Evolutionary conservation across 2,797 vertebrate genomes (phyloP), one percentile per base, ranked within the genome.

Genomic region (Menidia menidia): DNA sequence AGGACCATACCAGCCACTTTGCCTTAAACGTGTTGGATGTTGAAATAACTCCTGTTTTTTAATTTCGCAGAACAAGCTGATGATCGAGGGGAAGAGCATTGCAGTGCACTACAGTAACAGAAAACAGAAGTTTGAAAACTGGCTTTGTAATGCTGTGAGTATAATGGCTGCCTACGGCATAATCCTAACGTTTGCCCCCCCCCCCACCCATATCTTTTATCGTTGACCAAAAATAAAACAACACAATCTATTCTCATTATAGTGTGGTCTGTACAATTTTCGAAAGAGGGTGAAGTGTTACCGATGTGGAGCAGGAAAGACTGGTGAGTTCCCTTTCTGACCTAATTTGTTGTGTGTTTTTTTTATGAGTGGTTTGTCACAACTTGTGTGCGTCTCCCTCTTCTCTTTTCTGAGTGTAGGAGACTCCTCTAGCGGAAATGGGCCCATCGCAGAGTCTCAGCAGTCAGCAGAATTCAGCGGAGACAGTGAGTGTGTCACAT

Each of bases 221-320:
- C 35, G 7, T 4, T 39, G 7, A 7, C 4, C 6, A 15, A 30
- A 2, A 51, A 39, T 10, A 6, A 39, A 39, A 7, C 8, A 39
- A 33, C 63, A n/a, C 53, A n/a, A 41, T 60, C 43, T 64, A 50
- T 19, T 60, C 9, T 51, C 65, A 73, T 96, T 91, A 33, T 91
- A 99, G 98, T 99, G 98, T 94, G 97, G 97, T 94, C 96, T 99
- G 92, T 99, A 99, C 94, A 99, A 99, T 96, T 99, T 99, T 96
- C 96, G 97, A 87, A 97, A 98, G 93, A 96, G 98, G 93, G 95
- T 98, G 92, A 99, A 99, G 96, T 99, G 98, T 93, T 99, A 99
- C 94, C 97, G 97, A 90, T 99, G 98, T 90, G 97, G 97, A 91
- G 97, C 98, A 1, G 95, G 97, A 92, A 99, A 99, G 93, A 94